Evolutionary conservation across 2,113 vertebrate genomes (phyloP).

Genomic region (Gobio gobio): DNA sequence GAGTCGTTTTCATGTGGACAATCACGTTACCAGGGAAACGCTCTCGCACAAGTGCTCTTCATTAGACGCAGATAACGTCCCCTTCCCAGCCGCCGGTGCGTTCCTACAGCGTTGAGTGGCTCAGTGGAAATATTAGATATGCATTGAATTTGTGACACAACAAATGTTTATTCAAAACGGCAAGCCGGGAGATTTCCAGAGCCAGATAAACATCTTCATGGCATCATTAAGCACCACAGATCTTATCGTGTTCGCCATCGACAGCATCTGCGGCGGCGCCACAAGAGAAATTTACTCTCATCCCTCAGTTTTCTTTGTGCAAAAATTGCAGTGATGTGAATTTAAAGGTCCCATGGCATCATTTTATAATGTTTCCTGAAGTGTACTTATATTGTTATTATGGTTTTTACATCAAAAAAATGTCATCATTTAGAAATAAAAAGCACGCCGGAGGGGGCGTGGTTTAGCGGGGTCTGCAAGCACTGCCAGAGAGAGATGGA

Average conservation of each 20-base stretch:
- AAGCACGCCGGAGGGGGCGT: too few species aligned
- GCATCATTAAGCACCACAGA: constrained; percentile 53
- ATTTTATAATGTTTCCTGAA: too few species aligned
- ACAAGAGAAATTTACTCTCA: neutral
- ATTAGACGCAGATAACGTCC: constrained; percentile 21
- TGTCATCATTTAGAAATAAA: too few species aligned
- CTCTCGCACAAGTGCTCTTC: constrained; percentile 38
- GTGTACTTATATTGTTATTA: too few species aligned
- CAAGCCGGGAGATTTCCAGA: constrained; percentile 3
- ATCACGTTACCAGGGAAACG: constrained; percentile 59
- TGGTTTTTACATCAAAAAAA: too few species aligned
- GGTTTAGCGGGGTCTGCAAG: too few species aligned
- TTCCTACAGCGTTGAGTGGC: neutral
- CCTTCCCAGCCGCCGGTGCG: too few species aligned
- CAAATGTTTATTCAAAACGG: constrained; percentile 41
- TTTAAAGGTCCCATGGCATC: too few species aligned
- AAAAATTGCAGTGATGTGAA: too few species aligned
- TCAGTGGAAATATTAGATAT: constrained; percentile 37
- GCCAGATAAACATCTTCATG: constrained; percentile 4
- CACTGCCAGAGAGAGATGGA: too few species aligned
- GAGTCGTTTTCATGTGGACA: constrained; percentile 56
- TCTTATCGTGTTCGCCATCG: neutral
- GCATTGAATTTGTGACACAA: constrained; percentile 36
- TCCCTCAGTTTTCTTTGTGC: neutral
- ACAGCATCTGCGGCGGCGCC: too few species aligned